Evolutionary conservation across 1,140 invertebrate genomes (phyloP).

Genomic region (Spodoptera frugiperda): DNA sequence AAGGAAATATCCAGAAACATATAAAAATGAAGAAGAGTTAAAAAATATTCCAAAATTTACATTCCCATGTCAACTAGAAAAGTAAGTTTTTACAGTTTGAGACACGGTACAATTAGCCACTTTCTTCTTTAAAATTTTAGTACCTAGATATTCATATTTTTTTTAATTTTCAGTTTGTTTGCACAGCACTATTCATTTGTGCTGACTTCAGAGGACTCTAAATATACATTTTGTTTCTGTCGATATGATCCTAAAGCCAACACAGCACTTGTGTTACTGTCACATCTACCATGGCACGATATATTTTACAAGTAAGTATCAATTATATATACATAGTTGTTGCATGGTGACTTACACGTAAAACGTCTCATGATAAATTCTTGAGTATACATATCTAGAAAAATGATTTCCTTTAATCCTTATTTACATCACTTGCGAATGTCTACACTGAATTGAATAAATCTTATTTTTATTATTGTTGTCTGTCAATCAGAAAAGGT

Average conservation of each 20-base stretch:
- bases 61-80: conserved; percentile 93
- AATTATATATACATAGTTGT: conserved; percentile 3
- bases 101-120: too few species aligned
- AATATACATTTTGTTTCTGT: conserved; percentile 98
- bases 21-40: conserved; percentile 91
- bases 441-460: too few species aligned
- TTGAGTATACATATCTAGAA: too few species aligned
- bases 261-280: conserved; percentile 92
- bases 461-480: too few species aligned
- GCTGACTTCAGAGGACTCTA: conserved; percentile 96
- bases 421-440: too few species aligned
- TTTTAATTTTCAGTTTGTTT: conserved; percentile 72
- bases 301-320: conserved; percentile 94
- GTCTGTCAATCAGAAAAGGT: too few species aligned
- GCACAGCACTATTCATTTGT: conserved; percentile 92
- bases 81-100: conserved; percentile 85
- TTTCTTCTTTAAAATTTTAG: background rate
- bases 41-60: conserved; percentile 94
- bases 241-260: conserved; percentile 94
- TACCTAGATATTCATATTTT: conserved; percentile 10
- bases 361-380: too few species aligned
- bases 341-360: too few species aligned
- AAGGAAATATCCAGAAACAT: conserved; percentile 91
- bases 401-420: too few species aligned
- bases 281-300: conserved; percentile 97